Conservation (phyloP, 1,140 invertebrate species). For the Drosophila orosa region DNA sequence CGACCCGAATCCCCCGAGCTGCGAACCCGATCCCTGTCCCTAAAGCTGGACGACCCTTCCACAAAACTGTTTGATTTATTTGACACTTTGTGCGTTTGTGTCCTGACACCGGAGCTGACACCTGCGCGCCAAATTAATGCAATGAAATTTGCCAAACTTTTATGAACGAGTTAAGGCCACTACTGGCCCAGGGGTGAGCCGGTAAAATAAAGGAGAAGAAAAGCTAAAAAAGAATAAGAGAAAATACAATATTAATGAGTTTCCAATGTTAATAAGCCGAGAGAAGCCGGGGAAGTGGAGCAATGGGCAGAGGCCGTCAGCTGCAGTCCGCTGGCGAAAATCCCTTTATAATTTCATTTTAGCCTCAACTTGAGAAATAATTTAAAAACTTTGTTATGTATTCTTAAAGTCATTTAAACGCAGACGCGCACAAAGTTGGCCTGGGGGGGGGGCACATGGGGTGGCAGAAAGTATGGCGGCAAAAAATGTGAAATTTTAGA, state of each 20-base stretch:
- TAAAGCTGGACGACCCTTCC: conserved; percentile 14
- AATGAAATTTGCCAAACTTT: conserved; percentile 76
- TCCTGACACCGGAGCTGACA: conserved; percentile 53
- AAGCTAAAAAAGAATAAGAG: not conserved
- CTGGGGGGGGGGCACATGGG: conserved; percentile 9
- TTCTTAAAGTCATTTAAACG: conserved; percentile 78
- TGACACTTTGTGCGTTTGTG: conserved; percentile 55
- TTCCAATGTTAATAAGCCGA: conserved; percentile 80
- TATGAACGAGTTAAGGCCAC: conserved; percentile 71
- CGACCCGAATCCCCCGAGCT: not conserved
- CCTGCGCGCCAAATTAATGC: conserved; percentile 74
- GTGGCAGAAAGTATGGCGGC: not conserved
- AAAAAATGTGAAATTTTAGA: conserved; percentile 60
- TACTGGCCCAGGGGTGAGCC: conserved; percentile 14
- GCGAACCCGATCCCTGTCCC: conserved; percentile 2
- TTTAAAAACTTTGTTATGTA: conserved; percentile 80
- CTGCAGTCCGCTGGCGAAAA: conserved; percentile 65
- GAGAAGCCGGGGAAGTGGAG: conserved; percentile 16
- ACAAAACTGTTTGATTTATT: conserved; percentile 63
- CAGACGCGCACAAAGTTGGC: conserved; percentile 25
- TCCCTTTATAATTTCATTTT: conserved; percentile 81
- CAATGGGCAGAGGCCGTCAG: conserved; percentile 53
- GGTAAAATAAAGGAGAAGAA: conserved; percentile 3
- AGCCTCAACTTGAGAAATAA: conserved; percentile 73
- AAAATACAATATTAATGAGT: conserved; percentile 80